Evolutionary conservation across 1,140 invertebrate species (phyloP).

Genomic region (Pollicipes pollicipes): DNA sequence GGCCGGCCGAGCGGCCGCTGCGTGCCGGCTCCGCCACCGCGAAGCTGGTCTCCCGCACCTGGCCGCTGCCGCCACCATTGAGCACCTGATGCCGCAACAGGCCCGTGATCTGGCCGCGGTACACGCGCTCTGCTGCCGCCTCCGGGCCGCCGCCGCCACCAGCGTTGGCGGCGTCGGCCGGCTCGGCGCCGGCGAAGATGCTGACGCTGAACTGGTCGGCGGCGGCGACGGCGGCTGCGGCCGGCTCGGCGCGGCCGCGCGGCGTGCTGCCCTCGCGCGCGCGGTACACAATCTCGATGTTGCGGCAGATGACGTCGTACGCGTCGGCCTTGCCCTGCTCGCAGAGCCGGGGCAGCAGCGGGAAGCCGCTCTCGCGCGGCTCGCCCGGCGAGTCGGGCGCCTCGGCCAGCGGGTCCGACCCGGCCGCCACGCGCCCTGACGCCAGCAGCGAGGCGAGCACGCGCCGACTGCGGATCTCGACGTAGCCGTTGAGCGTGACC

Average conservation of each 20-base stretch:
- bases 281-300: neutral
- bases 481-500: neutral
- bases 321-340: neutral
- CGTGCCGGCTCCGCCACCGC: neutral
- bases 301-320: neutral
- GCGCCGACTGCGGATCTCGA: neutral
- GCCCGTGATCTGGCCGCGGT: neutral
- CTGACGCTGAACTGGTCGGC: neutral
- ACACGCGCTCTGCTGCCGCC: neutral
- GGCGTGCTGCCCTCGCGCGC: neutral
- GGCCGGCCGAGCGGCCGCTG: neutral
- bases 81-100: neutral
- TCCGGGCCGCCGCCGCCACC: neutral
- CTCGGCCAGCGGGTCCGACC: neutral
- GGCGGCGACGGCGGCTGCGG: neutral
- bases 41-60: neutral
- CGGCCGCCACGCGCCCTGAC: neutral
- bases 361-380: slow-evolving; percentile 1
- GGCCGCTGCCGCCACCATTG: too few species aligned
- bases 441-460: neutral
- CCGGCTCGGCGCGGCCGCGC: neutral
- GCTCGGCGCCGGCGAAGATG: neutral
- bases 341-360: neutral
- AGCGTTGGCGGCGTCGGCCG: too few species aligned
- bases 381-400: neutral